These are phyloP conservation scores for Coleophora flavipennella DNA, from an alignment of 2,888 invertebrate species.

Conservation along the genomic window DNA sequence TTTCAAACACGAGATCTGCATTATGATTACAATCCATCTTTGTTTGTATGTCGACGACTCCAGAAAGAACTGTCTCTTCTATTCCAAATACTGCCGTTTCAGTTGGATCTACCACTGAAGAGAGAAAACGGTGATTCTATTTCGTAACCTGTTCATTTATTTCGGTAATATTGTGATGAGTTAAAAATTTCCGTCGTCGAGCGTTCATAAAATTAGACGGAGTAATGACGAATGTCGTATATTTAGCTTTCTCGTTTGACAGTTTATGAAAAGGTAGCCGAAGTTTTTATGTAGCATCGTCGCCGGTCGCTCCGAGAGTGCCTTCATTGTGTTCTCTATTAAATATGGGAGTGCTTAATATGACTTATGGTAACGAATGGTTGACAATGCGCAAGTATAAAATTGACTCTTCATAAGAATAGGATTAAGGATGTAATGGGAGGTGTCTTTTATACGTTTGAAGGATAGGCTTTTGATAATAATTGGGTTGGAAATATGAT, in stretches of 20 bases:
- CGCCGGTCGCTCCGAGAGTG: slow-evolving; percentile 28
- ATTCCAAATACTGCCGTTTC: slow-evolving; percentile 1
- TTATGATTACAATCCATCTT: slow-evolving; percentile 18
- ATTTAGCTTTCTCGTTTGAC: slow-evolving; percentile 51
- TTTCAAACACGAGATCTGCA: slow-evolving; percentile 36
- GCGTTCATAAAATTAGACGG: slow-evolving; percentile 49
- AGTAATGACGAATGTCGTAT: slow-evolving; percentile 59
- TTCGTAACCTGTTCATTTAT: slow-evolving; percentile 12
- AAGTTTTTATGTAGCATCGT: slow-evolving; percentile 40
- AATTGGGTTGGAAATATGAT: slow-evolving; percentile 60
- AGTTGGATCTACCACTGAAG: background rate
- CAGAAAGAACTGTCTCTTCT: slow-evolving; percentile 11
- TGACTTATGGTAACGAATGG: slow-evolving; percentile 54
- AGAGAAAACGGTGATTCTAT: background rate
- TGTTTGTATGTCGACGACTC: slow-evolving; percentile 15
- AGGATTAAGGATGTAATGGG: slow-evolving; percentile 57
- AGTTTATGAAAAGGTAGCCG: slow-evolving; percentile 50
- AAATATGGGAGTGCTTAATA: slow-evolving; percentile 52
- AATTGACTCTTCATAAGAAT: slow-evolving; percentile 59
- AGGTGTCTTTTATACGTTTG: slow-evolving; percentile 40
- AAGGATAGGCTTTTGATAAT: slow-evolving; percentile 56
- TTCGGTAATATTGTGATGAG: slow-evolving; percentile 12
- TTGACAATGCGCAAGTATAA: slow-evolving; percentile 55
- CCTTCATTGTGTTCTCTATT: slow-evolving; percentile 37
- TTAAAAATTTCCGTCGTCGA: slow-evolving; percentile 10